Evolutionary conservation across 2,797 vertebrate genomes (phyloP).

Genomic region (Hybognathus amarus): DNA sequence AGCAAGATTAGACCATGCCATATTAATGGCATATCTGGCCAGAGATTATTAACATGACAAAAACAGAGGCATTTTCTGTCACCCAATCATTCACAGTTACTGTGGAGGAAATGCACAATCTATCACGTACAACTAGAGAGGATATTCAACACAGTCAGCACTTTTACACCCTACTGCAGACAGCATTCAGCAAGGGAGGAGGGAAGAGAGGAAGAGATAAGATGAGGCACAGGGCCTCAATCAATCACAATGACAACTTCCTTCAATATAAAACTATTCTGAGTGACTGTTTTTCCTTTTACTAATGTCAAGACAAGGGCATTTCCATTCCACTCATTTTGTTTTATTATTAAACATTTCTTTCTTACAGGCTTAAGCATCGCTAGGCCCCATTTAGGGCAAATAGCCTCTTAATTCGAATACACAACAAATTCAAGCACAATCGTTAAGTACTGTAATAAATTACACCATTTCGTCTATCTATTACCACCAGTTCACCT

Average conservation of each 20-base stretch:
- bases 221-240: slow-evolving; percentile 22
- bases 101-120: slow-evolving; percentile 26
- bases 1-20: slow-evolving; percentile 38
- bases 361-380: neutral
- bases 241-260: slow-evolving; percentile 48
- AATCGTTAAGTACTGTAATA: neutral
- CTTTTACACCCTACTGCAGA: slow-evolving; percentile 46
- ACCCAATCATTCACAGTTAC: slow-evolving; percentile 50
- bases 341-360: neutral
- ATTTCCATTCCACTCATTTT: slow-evolving; percentile 12
- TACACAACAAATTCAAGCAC: neutral
- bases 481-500: neutral
- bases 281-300: slow-evolving; percentile 33
- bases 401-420: neutral
- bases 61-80: slow-evolving; percentile 52
- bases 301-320: slow-evolving; percentile 48
- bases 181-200: neutral
- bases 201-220: slow-evolving; percentile 12
- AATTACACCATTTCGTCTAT: slow-evolving; percentile 20
- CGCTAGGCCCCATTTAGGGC: neutral
- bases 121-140: slow-evolving; percentile 43
- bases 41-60: slow-evolving; percentile 57
- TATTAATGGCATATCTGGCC: slow-evolving; percentile 39
- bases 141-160: slow-evolving; percentile 43
- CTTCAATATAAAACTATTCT: slow-evolving; percentile 52